phyloP scores from a whole-genome alignment of 2,113 vertebrate species.

The Pipa parva region DNA sequence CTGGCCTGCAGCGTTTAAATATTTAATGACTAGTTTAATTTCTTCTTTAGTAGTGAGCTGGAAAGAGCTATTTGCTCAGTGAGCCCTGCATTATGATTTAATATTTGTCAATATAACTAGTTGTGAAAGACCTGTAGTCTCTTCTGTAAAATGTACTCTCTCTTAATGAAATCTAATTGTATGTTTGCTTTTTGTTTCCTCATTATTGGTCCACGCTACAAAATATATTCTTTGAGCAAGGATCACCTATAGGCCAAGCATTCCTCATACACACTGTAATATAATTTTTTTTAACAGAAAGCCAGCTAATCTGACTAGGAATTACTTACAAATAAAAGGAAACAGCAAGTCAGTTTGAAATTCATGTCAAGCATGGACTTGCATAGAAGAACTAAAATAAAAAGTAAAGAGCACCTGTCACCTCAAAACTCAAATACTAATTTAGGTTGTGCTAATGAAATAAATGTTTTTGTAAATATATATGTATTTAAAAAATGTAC shows the following conservation, averaged over 20 bases:
- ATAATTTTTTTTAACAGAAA: background rate
- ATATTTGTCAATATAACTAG: background rate
- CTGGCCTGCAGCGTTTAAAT: background rate
- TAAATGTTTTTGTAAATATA: too few species aligned
- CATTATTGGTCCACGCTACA: background rate
- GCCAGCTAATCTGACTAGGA: too few species aligned
- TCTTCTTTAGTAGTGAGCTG: background rate
- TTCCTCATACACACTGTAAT: too few species aligned
- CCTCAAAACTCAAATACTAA: too few species aligned
- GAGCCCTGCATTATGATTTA: background rate
- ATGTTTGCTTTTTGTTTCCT: background rate
- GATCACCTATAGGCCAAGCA: too few species aligned
- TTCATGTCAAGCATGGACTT: too few species aligned
- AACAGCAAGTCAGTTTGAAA: too few species aligned
- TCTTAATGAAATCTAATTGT: background rate
- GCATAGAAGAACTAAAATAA: too few species aligned
- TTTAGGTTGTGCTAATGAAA: too few species aligned
- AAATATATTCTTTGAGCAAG: background rate
- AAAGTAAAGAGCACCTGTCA: too few species aligned
- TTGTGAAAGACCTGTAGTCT: slow-evolving; percentile 14
- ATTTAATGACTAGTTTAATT: background rate
- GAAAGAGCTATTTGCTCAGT: background rate
- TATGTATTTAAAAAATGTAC: too few species aligned
- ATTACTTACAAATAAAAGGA: too few species aligned
- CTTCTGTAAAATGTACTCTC: background rate